Conservation (phyloP, 2,113 vertebrate genomes). For the Macrotus californicus region DNA sequence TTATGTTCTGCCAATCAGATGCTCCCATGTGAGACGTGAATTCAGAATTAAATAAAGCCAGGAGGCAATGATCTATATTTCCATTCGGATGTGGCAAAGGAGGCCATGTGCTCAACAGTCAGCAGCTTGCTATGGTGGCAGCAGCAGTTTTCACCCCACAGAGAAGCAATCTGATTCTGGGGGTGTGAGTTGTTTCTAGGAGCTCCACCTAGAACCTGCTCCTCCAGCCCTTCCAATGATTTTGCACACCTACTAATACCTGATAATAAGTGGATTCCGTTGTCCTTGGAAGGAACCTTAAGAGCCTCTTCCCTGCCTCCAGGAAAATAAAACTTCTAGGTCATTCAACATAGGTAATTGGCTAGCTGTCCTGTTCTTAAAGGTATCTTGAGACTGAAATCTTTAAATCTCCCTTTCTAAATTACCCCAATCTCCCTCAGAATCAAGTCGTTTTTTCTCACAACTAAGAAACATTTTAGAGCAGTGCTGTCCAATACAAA, state of each 20-base stretch:
- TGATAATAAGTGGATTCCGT: background rate
- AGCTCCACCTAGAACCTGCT: slow-evolving; percentile 27
- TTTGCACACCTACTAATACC: background rate
- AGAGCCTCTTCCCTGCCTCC: background rate
- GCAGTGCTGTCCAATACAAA: background rate
- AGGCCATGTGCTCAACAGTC: background rate
- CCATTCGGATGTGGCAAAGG: background rate
- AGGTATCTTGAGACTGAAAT: background rate
- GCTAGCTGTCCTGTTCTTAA: background rate
- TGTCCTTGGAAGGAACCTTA: background rate
- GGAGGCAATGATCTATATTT: background rate
- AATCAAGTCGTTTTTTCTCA: background rate
- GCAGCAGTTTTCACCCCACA: background rate
- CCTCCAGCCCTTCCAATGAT: background rate
- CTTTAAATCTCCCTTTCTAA: slow-evolving; percentile 6
- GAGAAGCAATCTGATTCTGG: background rate
- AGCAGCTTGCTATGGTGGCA: background rate
- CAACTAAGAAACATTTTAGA: background rate
- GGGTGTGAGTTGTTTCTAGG: background rate
- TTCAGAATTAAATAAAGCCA: background rate
- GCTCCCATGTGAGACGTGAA: background rate
- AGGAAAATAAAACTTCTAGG: background rate
- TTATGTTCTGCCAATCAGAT: background rate
- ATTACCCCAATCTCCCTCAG: background rate
- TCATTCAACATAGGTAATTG: background rate